Evolutionary conservation across 2,797 vertebrate species (phyloP), one percentile per base, ranked within the genome.

Genomic region (Anisognathus igniventris): DNA sequence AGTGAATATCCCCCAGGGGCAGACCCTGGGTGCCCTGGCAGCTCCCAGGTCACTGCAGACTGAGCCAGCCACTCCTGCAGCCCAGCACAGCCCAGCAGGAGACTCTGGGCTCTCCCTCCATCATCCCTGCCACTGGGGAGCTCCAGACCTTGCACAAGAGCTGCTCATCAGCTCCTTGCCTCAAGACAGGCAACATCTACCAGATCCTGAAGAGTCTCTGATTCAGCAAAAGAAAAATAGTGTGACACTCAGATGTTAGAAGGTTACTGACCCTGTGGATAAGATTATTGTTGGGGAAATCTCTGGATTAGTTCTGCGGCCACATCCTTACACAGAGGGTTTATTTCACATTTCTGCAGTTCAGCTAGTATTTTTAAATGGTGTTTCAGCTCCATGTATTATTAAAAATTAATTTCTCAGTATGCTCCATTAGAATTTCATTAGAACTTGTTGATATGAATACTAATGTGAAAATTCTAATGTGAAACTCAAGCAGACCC

Each of bases 61-160:
- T 7, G 56, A 28, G 57, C 22, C 62, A 15, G n/a, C 6, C 68
- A 9, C 12, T 57, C 31, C 27, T 30, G 16, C 5, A 71, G 50
- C 40, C 30, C 58, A 68, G 50, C 10, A 1, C 48, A 51, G 58
- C 20, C 18, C 45, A 72, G 39, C 24, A 62, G 33, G 42, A 66
- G 16, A 13, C 27, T 27, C 35, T 2, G 1, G 8, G 21, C 28
- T 37, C 40, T 42, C 37, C 18, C 6, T 56, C 21, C n/a, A 2
- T 1, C 13, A 10, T 4, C 21, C 35, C 27, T 28, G 25, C 33
- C 27, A 0, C 1, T 18, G 25, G 6, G 37, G 39, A 3, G 6
- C 37, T 39, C 24, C 12, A 15, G 44, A 40, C 25, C 20, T 8
- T 13, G 23, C 7, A 16, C 1, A 9, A 45, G 6, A 6, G 9